Base-by-base conservation (phyloP, 1,140 invertebrate species). In the Drosophila fuyamai region DNA sequence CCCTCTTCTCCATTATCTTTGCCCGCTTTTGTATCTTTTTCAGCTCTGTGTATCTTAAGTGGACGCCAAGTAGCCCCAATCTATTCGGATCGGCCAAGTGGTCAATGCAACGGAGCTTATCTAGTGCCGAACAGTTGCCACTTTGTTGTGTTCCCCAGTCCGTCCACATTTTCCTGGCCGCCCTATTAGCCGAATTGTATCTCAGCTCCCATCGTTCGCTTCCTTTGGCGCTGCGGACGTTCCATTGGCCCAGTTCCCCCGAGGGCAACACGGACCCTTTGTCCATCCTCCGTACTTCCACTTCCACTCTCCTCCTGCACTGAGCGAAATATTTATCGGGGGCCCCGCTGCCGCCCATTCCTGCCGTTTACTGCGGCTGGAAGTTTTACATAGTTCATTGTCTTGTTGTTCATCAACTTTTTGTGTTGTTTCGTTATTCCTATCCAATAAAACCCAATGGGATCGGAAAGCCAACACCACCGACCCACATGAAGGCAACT, bases 391-490 rank as follows among this genome's bases (percentile, higher is more conserved):
- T 88, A 83, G 83, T 79, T 82, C 71, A 83, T 79, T 86, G 84
- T 88, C 72, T 88, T 83, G 76, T 73, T 88, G 79, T 88, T 86
- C 76, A 88, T 86, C 79, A 86, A 86, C 67, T 88, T 78, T 72
- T 58, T 48, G 47, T 62, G 71, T 73, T 73, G 35, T 62, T 73
- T 54, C 61, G 47, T 74, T 74, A 54, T 74, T 62, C 44, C 70
- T 71, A 76, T 77, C 67, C 79, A 66, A 76, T 70, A 65, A 40
- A 56, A 32, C 56, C 72, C 83, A 13, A 56, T 48, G 76, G 70
- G 58, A 61, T 58, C 51, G 48, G 41, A 47, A 68, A 47, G 50
- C 57, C 61, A 56, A 23, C 13, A 7, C 13, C 23, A 12, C 32
- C 14, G 14, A 14, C 29, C 29, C 18, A 5, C 58, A n/a, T 43